Evolutionary conservation across 2,797 vertebrate species (phyloP).

Genomic region (Amblyraja radiata): DNA sequence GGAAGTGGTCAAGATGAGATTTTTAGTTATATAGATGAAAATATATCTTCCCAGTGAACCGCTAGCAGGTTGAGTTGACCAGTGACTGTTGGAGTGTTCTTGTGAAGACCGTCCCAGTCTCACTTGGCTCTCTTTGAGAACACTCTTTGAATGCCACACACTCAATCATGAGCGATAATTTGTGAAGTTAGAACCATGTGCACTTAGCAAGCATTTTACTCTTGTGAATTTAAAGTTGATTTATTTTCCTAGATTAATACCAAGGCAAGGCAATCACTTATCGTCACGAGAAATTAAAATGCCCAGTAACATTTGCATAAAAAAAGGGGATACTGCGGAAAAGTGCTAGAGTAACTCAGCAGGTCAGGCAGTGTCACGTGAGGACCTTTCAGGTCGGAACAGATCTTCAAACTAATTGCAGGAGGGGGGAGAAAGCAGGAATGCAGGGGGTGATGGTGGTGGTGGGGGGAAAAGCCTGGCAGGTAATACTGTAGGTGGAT

Average conservation of each 20-base stretch:
- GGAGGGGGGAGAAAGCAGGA: too few relatives aligned
- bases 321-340: background rate
- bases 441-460: too few relatives aligned
- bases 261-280: background rate
- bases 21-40: too few relatives aligned
- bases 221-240: background rate
- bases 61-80: background rate
- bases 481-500: too few relatives aligned
- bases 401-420: too few relatives aligned
- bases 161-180: background rate
- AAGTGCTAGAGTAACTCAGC: too few relatives aligned
- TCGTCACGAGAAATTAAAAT: slow-evolving; percentile 1
- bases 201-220: background rate
- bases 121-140: background rate
- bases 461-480: too few relatives aligned
- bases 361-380: too few relatives aligned
- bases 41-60: background rate
- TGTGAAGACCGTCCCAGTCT: background rate
- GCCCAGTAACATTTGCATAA: background rate
- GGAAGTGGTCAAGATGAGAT: too few relatives aligned
- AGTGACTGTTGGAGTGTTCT: background rate
- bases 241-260: background rate
- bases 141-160: too few relatives aligned
- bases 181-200: background rate
- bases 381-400: too few relatives aligned